Conservation (phyloP, 2,113 vertebrate species). For the Empidonax traillii region DNA sequence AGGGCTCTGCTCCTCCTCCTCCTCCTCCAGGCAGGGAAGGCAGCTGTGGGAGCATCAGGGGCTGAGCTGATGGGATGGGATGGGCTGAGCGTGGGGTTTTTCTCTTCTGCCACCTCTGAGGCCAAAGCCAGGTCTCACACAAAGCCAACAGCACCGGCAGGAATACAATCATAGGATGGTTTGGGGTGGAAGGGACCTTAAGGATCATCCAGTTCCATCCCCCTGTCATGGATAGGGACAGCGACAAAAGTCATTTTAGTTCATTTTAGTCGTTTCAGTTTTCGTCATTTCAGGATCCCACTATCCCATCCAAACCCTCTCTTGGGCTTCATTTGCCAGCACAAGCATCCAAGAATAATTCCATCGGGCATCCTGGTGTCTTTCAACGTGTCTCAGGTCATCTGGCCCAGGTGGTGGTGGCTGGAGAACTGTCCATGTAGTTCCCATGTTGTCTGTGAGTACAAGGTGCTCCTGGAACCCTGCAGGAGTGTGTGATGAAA, state of each 20-base stretch:
- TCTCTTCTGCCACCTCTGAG: rapidly evolving
- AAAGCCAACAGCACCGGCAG: background rate
- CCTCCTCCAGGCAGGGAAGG: rapidly evolving
- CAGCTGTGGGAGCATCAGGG: rapidly evolving
- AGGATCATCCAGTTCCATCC: background rate
- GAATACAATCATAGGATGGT: background rate
- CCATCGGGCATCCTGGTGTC: background rate
- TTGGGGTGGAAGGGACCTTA: background rate
- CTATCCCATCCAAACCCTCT: background rate
- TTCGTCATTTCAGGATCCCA: too few species aligned
- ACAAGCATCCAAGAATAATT: background rate
- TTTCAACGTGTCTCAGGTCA: rapidly evolving
- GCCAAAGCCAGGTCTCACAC: rapidly evolving
- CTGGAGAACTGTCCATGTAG: rapidly evolving
- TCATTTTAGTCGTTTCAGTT: too few species aligned
- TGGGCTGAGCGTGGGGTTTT: background rate
- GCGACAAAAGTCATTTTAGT: rapidly evolving
- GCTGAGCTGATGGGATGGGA: background rate
- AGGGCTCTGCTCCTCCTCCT: rapidly evolving
- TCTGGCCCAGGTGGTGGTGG: rapidly evolving
- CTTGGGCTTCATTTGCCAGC: background rate
- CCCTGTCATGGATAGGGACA: background rate
- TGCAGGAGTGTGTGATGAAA: background rate
- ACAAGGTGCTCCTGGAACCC: background rate
- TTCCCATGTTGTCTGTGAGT: background rate